Conservation (phyloP, 2,888 invertebrate species). For the Andrena hattorfiana region DNA sequence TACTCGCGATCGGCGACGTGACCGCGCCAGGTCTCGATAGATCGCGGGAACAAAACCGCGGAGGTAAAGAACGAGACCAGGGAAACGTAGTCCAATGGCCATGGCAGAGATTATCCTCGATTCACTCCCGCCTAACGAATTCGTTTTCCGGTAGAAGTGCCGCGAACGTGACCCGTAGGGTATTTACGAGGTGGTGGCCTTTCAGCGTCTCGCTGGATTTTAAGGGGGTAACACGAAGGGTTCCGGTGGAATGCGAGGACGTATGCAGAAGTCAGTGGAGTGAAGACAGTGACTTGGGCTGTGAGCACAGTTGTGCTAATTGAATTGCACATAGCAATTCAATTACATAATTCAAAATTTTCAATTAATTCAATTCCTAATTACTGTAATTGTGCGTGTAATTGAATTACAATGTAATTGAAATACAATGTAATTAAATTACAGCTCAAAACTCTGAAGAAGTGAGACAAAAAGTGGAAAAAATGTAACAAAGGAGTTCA, state of each 20-base stretch:
- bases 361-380: too few species aligned
- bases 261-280: too few species aligned
- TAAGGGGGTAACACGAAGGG: neutral
- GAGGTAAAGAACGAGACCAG: neutral
- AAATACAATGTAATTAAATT: too few species aligned
- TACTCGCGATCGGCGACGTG: constrained; percentile 46
- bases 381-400: too few species aligned
- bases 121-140: constrained; percentile 22
- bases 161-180: neutral
- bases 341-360: too few species aligned
- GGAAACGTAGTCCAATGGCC: neutral
- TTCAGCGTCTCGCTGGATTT: neutral
- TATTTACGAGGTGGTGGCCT: neutral
- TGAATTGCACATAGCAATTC: too few species aligned
- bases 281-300: too few species aligned
- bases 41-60: constrained; percentile 22
- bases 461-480: too few species aligned
- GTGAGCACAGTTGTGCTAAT: too few species aligned
- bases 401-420: too few species aligned
- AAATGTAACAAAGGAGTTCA: too few species aligned
- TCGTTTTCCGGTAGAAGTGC: neutral
- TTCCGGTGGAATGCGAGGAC: neutral
- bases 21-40: constrained; percentile 38
- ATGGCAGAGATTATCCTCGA: constrained; percentile 32
- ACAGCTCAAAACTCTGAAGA: too few species aligned